Conservation (phyloP, 1,140 invertebrate species). For the Brachionus sp. region DNA sequence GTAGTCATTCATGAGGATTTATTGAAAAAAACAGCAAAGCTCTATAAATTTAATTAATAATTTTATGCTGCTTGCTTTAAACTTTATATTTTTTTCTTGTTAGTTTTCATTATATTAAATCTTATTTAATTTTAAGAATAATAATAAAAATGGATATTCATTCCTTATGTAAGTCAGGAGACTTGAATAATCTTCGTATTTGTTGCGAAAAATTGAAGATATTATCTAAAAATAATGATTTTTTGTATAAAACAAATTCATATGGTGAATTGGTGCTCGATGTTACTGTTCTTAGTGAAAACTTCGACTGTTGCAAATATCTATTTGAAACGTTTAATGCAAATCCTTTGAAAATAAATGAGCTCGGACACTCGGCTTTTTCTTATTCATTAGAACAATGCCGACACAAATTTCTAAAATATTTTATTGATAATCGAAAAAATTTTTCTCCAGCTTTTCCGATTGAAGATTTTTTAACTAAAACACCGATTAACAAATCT, state of each 20-base stretch:
- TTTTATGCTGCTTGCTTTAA: no score
- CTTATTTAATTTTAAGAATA: not conserved
- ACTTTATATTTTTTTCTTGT: no score
- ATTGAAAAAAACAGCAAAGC: no score
- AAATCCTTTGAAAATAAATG: slow-evolving; percentile 8
- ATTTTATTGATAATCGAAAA: slow-evolving; percentile 22
- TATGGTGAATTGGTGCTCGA: not conserved
- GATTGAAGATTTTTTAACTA: slow-evolving; percentile 17
- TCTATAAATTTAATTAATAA: no score
- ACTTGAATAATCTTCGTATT: not conserved
- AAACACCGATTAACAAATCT: not conserved
- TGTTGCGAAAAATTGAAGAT: slow-evolving; percentile 2
- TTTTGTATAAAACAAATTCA: slow-evolving; percentile 5
- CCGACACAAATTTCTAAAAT: not conserved
- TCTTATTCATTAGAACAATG: slow-evolving; percentile 13
- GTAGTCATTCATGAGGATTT: no score
- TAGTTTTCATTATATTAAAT: no score
- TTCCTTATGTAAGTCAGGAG: not conserved
- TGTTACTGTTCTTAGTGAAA: not conserved
- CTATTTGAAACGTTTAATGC: not conserved
- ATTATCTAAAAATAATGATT: slow-evolving; percentile 6
- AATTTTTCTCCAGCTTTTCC: not conserved
- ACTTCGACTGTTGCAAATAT: slow-evolving; percentile 11
- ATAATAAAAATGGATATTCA: not conserved
- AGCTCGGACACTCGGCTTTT: not conserved